Percentiles rank a stretch among this genome's conserved stretches.
Conservation (phyloP, 2,797 vertebrate species). For the Neosalanx taihuensis region DNA sequence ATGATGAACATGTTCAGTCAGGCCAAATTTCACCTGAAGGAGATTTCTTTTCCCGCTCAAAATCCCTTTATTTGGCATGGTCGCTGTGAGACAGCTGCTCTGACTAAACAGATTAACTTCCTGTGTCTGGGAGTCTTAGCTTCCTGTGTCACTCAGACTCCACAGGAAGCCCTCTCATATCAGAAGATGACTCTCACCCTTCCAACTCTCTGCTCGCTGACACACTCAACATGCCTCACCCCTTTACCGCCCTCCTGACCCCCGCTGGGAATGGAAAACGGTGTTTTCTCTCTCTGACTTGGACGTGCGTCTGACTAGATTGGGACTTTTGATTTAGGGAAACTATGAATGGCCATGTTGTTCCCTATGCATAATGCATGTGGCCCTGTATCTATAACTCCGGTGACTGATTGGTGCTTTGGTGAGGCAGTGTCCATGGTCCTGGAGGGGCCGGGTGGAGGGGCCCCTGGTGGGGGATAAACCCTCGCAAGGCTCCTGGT, state of each 20-base stretch:
- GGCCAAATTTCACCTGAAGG: not conserved
- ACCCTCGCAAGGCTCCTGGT: conserved; percentile 53
- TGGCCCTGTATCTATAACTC: conserved; percentile 33
- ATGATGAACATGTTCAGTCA: not conserved
- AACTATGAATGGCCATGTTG: conserved; percentile 29
- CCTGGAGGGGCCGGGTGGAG: conserved; percentile 46
- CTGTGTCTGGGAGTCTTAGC: not conserved
- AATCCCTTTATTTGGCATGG: not conserved
- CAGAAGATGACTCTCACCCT: too few relatives aligned
- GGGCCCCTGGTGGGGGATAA: conserved; percentile 44
- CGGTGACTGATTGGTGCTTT: conserved; percentile 45
- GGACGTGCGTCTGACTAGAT: conserved; percentile 2
- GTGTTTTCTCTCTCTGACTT: conserved; percentile 5
- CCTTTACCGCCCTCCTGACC: not conserved
- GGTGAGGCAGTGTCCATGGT: conserved; percentile 43
- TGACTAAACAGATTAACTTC: not conserved
- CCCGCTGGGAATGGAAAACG: conserved; percentile 13
- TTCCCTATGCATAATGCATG: conserved; percentile 40
- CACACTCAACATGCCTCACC: not conserved
- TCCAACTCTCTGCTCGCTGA: too few relatives aligned
- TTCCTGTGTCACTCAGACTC: not conserved
- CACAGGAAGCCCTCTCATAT: too few relatives aligned
- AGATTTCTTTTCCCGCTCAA: not conserved
- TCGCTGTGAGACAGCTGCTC: not conserved
- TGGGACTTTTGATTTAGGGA: conserved; percentile 14